These are phyloP conservation scores for Galaxias olidus DNA, from an alignment of 2,797 vertebrate genomes.

Conservation along the genomic window DNA sequence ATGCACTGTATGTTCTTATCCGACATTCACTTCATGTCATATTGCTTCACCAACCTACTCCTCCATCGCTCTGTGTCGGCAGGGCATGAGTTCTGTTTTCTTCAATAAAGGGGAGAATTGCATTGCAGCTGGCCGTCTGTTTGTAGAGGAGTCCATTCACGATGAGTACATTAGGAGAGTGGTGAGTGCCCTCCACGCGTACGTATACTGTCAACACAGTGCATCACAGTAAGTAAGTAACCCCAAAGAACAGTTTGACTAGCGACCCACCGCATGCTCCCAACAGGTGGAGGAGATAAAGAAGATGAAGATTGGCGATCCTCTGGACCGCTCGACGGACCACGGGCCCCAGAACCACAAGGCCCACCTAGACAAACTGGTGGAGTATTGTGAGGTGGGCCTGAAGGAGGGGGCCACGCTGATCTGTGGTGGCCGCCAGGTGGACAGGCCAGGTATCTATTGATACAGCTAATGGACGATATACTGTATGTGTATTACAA, in stretches of 20 bases:
- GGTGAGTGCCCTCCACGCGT: constrained; percentile 73
- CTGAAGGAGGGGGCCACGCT: constrained; percentile 92
- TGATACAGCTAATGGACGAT: not conserved
- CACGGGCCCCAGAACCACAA: constrained; percentile 97
- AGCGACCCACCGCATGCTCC: not conserved
- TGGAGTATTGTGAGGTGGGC: constrained; percentile 91
- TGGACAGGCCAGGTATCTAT: constrained; percentile 84
- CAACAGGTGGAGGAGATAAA: constrained; percentile 92
- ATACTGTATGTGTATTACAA: too few species aligned
- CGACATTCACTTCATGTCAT: not conserved
- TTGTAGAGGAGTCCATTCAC: constrained; percentile 94
- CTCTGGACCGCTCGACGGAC: constrained; percentile 92
- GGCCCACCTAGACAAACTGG: constrained; percentile 92
- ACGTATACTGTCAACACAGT: too few species aligned
- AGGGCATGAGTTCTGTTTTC: constrained; percentile 96
- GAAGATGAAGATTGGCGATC: constrained; percentile 97
- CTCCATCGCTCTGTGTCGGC: constrained; percentile 7
- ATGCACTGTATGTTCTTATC: too few species aligned
- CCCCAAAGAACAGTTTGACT: too few species aligned
- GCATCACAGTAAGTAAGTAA: too few species aligned
- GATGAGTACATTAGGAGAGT: constrained; percentile 90
- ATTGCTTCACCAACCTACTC: not conserved
- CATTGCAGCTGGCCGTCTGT: constrained; percentile 94
- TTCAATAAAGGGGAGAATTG: constrained; percentile 99
- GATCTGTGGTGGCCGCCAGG: constrained; percentile 85